A percentile compares a stretch with the other conserved stretches of the same genome.
phyloP scores from a whole-genome alignment of 2,888 invertebrate species.

The Plemyria rubiginata region DNA sequence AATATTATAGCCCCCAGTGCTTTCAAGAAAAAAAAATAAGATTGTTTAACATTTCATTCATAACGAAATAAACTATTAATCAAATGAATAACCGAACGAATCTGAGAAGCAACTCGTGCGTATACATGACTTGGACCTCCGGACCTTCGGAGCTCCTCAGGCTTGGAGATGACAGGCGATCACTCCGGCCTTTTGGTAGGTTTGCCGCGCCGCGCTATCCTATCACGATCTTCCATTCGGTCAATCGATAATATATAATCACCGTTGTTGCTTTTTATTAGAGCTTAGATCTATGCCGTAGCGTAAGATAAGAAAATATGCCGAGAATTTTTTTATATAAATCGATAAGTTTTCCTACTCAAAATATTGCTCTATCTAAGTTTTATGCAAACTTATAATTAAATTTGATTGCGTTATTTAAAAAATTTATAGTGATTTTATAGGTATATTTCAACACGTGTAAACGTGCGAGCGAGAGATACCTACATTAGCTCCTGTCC shows the following conservation, averaged over 20 bases:
- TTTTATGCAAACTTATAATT: too few relatives aligned
- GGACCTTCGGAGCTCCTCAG: slow-evolving; percentile 2
- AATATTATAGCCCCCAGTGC: too few relatives aligned
- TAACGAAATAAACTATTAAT: not conserved
- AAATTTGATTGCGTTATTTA: too few relatives aligned
- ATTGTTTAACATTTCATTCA: not conserved
- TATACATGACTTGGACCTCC: slow-evolving; percentile 14
- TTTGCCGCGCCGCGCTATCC: slow-evolving; percentile 10
- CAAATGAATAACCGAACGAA: not conserved
- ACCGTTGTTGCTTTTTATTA: slow-evolving; percentile 18
- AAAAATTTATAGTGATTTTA: too few relatives aligned
- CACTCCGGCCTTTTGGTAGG: slow-evolving; percentile 38
- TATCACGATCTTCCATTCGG: slow-evolving; percentile 24
- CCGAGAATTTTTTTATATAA: too few relatives aligned
- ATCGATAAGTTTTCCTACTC: too few relatives aligned
- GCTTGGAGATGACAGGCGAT: slow-evolving; percentile 29
- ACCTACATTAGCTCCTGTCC: too few relatives aligned
- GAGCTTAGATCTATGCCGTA: not conserved
- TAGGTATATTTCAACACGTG: too few relatives aligned
- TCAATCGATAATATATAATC: not conserved
- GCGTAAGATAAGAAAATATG: too few relatives aligned
- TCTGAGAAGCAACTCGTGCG: not conserved
- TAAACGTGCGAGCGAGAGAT: too few relatives aligned
- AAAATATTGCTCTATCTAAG: too few relatives aligned
- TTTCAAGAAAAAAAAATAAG: too few relatives aligned